Evolutionary conservation across 2,113 vertebrate genomes (phyloP).

Genomic region (Triplophysa tibetana): DNA sequence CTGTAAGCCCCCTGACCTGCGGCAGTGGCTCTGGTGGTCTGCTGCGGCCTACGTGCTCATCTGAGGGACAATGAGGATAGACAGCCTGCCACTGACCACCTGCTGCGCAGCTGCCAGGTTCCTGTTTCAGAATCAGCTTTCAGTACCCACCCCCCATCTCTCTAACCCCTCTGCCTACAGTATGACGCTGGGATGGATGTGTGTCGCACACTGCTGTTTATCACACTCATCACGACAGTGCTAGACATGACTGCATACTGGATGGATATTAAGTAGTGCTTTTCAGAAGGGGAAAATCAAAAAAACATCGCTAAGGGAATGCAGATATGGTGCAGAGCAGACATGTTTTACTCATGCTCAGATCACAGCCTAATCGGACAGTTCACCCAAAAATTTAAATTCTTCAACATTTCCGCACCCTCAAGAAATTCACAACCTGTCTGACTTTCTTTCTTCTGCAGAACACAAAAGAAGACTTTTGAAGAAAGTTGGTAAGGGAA

Average conservation of each 20-base stretch:
- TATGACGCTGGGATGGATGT: slow-evolving; percentile 15
- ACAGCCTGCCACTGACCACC: slow-evolving; percentile 75
- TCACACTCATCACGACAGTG: neutral
- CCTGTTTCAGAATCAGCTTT: slow-evolving; percentile 73
- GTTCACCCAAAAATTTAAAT: no score
- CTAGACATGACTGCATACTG: neutral
- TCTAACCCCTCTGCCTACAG: slow-evolving; percentile 32
- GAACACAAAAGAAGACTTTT: no score
- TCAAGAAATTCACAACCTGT: no score
- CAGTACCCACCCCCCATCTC: slow-evolving; percentile 44
- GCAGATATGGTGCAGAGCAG: neutral
- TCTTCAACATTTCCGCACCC: no score
- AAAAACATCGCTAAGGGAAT: neutral
- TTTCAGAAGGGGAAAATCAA: neutral
- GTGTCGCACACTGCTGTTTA: slow-evolving; percentile 23
- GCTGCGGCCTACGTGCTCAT: slow-evolving; percentile 39
- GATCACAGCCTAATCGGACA: no score
- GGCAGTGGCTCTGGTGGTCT: slow-evolving; percentile 36
- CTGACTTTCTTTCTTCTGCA: no score
- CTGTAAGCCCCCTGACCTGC: slow-evolving; percentile 44
- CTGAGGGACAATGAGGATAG: slow-evolving; percentile 70
- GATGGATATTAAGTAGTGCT: neutral
- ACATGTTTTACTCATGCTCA: neutral
- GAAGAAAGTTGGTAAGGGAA: no score
- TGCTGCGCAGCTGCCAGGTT: slow-evolving; percentile 78